phyloP scores from a whole-genome alignment of 2,888 invertebrate species.

The Mythimna pallens region DNA sequence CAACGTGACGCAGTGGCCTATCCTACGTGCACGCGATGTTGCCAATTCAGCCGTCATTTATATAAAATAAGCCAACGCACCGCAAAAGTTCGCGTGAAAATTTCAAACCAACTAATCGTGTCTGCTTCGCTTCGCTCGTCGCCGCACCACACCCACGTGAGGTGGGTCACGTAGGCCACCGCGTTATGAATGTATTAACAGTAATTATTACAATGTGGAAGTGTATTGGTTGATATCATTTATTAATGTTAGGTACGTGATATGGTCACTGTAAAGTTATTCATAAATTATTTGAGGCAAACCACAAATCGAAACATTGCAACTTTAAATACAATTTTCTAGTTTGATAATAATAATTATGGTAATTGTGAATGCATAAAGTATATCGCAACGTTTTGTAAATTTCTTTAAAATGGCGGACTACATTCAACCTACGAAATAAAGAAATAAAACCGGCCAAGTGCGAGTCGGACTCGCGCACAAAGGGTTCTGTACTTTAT shows the following conservation, averaged over 20 bases:
- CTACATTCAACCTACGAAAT: not conserved
- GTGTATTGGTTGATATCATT: not conserved
- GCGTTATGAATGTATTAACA: too few species aligned
- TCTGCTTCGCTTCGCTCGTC: too few species aligned
- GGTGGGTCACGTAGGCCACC: too few species aligned
- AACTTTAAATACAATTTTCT: not conserved
- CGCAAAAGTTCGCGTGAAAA: too few species aligned
- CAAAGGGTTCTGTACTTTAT: too few species aligned
- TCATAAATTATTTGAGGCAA: conserved; percentile 4
- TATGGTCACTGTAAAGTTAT: not conserved
- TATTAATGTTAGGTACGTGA: not conserved
- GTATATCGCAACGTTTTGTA: not conserved
- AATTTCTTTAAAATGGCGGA: not conserved
- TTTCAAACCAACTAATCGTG: too few species aligned
- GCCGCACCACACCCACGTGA: too few species aligned
- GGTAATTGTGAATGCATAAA: not conserved
- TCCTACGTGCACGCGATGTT: too few species aligned
- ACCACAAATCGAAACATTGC: conserved; percentile 17
- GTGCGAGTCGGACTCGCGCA: too few species aligned
- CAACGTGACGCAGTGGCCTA: too few species aligned
- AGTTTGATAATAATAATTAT: conserved; percentile 4
- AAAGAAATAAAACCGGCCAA: not conserved
- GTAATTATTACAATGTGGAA: not conserved
- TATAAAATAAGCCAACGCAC: too few species aligned
- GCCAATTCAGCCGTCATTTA: too few species aligned